Conservation (phyloP, 2,888 invertebrate genomes). For the Nomada fabriciana region DNA sequence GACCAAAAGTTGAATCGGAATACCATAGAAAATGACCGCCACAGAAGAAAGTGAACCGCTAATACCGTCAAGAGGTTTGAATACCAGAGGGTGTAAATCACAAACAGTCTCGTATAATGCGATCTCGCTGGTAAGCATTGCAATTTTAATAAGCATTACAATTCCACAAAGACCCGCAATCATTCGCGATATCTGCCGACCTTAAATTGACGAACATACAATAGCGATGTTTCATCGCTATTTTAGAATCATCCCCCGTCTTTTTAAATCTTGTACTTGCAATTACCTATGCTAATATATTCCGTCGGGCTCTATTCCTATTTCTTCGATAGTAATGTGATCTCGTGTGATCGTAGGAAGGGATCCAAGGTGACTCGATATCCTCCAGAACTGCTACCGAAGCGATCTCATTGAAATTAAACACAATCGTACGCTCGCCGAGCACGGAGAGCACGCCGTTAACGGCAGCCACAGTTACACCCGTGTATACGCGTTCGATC, state of each 20-base stretch:
- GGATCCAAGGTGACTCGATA: not conserved
- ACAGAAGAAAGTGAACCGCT: conserved; percentile 78
- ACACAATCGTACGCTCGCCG: conserved; percentile 52
- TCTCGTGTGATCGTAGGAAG: conserved; percentile 19
- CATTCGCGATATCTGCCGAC: too few relatives aligned
- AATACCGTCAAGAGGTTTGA: conserved; percentile 61
- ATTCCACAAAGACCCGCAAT: too few relatives aligned
- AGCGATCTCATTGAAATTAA: conserved; percentile 62
- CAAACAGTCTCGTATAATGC: conserved; percentile 73
- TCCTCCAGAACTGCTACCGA: conserved; percentile 42
- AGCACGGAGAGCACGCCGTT: conserved; percentile 9
- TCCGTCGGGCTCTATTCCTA: too few relatives aligned
- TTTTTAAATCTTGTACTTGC: too few relatives aligned
- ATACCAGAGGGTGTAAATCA: conserved; percentile 52
- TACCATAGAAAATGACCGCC: conserved; percentile 70
- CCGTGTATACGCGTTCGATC: not conserved
- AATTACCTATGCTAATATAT: too few relatives aligned
- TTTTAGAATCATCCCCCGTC: too few relatives aligned
- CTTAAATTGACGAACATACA: too few relatives aligned
- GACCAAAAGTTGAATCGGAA: not conserved
- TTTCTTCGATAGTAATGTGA: not conserved
- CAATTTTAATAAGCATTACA: not conserved
- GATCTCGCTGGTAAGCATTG: conserved; percentile 73
- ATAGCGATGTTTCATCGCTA: too few relatives aligned
- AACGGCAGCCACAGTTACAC: not conserved